Conservation (phyloP, 2,888 invertebrate genomes). For the Himalopsyche anomala region DNA sequence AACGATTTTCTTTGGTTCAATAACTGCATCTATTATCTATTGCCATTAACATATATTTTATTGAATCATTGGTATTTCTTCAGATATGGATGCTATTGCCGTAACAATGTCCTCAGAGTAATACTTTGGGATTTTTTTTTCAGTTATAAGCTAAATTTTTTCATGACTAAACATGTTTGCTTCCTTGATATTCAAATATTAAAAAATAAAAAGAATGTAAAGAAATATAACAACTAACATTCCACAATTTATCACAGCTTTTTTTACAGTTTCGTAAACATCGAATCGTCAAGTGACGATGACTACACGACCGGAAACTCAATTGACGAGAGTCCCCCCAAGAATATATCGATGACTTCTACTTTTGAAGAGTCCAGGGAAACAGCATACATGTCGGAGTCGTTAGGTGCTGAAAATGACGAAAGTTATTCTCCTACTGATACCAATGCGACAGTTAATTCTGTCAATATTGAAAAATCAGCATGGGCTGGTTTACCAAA, state of each 20-base stretch:
- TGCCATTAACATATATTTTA: too few species aligned
- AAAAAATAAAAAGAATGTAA: too few species aligned
- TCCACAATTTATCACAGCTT: constrained; percentile 63
- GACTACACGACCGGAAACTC: constrained; percentile 68
- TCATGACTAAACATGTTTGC: too few species aligned
- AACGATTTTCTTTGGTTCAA: too few species aligned
- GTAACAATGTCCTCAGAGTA: too few species aligned
- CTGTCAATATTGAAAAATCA: constrained; percentile 66
- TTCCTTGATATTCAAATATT: too few species aligned
- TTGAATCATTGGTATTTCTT: too few species aligned
- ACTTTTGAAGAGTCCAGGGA: constrained; percentile 45
- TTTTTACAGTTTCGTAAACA: constrained; percentile 79
- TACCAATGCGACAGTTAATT: constrained; percentile 68
- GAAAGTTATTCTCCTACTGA: constrained; percentile 69
- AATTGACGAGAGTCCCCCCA: constrained; percentile 60
- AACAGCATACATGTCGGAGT: background rate
- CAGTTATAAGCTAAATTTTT: too few species aligned
- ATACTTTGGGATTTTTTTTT: too few species aligned
- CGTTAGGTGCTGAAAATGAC: background rate
- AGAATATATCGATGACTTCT: constrained; percentile 54
- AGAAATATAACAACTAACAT: background rate
- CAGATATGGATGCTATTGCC: too few species aligned
- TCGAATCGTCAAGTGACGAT: constrained; percentile 81
- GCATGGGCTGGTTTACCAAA: constrained; percentile 71
- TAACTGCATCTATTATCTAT: too few species aligned